These are phyloP conservation scores for Drosophila micromelanica DNA, from an alignment of 1,140 invertebrate genomes.

Conservation along the genomic window DNA sequence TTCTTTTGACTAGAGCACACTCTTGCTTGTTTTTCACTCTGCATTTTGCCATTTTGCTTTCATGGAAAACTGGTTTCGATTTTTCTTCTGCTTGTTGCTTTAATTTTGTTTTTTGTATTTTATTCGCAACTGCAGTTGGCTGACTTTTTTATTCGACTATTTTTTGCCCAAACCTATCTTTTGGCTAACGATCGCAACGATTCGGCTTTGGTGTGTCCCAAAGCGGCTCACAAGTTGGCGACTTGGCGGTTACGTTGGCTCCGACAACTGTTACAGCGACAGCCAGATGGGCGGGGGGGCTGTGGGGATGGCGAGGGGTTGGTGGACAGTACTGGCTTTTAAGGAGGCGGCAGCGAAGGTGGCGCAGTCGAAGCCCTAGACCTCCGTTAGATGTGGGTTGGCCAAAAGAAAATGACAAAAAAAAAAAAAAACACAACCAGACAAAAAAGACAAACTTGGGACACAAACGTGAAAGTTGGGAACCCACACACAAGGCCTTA, in stretches of 20 bases:
- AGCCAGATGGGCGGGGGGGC: no score
- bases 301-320: no score
- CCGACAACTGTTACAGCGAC: slow-evolving; percentile 8
- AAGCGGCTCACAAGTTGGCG: slow-evolving; percentile 13
- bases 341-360: slow-evolving; percentile 1
- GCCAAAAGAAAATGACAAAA: neutral
- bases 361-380: slow-evolving; percentile 47
- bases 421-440: neutral
- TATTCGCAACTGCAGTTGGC: slow-evolving; percentile 22
- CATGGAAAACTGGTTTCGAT: slow-evolving; percentile 65
- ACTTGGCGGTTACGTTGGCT: slow-evolving; percentile 28
- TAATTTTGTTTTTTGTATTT: slow-evolving; percentile 13
- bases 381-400: slow-evolving; percentile 29
- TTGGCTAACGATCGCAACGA: slow-evolving; percentile 36
- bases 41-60: slow-evolving; percentile 47
- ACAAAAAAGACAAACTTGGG: neutral
- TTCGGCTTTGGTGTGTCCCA: slow-evolving; percentile 20
- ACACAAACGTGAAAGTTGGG: slow-evolving; percentile 15
- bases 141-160: neutral
- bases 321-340: neutral
- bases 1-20: no score
- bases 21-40: slow-evolving; percentile 9
- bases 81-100: slow-evolving; percentile 48
- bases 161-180: slow-evolving; percentile 9
- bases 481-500: neutral